A percentile compares a stretch with the other conserved stretches of the same genome.
Evolutionary conservation across 2,113 vertebrate species (phyloP).

Genomic region (Colaptes auratus): DNA sequence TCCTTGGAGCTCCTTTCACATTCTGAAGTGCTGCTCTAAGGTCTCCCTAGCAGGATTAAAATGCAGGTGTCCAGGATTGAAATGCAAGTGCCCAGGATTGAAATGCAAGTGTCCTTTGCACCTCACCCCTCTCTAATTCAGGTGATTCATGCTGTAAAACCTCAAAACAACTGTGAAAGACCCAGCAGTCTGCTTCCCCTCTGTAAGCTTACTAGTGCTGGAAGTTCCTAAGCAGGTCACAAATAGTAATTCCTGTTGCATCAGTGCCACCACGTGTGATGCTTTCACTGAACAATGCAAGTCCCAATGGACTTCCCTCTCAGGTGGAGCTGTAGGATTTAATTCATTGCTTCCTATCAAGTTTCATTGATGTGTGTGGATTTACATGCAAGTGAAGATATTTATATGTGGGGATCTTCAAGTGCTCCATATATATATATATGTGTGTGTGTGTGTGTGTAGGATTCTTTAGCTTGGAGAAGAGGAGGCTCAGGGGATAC

Average conservation of each 20-base stretch:
- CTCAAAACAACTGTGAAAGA: not conserved
- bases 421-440: not conserved
- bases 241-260: not conserved
- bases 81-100: not conserved
- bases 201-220: not conserved
- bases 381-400: not conserved
- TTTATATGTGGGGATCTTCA: not conserved
- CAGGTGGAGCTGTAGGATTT: not conserved
- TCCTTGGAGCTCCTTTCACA: too few relatives aligned
- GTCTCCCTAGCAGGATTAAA: not conserved
- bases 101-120: not conserved
- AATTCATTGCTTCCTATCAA: not conserved
- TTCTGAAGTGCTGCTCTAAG: too few relatives aligned
- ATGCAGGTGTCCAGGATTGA: not conserved
- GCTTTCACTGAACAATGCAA: not conserved
- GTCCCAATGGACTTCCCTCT: not conserved
- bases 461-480: too few relatives aligned
- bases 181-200: not conserved
- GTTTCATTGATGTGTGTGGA: not conserved
- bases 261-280: not conserved
- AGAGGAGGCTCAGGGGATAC: too few relatives aligned
- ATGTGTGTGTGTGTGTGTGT: too few relatives aligned
- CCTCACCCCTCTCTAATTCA: not conserved
- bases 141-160: not conserved
- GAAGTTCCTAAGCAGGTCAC: not conserved